Conservation (phyloP, 2,113 vertebrate genomes). For the Callipepla squamata region DNA sequence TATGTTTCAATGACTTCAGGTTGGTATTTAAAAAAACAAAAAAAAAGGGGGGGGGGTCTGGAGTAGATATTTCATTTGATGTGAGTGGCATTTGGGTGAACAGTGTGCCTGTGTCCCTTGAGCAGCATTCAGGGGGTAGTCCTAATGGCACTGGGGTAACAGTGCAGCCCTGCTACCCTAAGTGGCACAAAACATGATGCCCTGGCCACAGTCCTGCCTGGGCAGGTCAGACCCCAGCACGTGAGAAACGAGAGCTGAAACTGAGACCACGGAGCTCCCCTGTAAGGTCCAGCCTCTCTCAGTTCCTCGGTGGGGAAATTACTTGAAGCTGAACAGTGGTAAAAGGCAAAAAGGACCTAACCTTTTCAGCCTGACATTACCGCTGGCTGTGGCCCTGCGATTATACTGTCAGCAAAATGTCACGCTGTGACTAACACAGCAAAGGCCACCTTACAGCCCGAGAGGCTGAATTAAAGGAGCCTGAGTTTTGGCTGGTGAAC, state of each 20-base stretch:
- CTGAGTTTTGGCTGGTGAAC: background rate
- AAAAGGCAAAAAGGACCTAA: slow-evolving; percentile 45
- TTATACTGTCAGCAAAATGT: slow-evolving; percentile 38
- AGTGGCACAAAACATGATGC: background rate
- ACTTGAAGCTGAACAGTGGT: background rate
- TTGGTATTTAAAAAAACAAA: background rate
- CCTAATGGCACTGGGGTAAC: background rate
- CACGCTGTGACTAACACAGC: background rate
- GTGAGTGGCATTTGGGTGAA: background rate
- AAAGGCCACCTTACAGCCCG: slow-evolving; percentile 44
- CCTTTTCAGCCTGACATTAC: slow-evolving; percentile 56
- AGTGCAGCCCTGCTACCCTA: background rate
- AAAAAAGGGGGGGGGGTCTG: background rate
- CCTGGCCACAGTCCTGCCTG: background rate
- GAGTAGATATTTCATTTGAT: background rate
- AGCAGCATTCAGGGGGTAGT: background rate
- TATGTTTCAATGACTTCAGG: slow-evolving; percentile 41
- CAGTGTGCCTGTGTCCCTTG: background rate
- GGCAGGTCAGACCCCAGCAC: background rate
- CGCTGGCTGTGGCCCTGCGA: background rate
- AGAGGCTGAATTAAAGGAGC: background rate
- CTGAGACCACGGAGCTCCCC: background rate
- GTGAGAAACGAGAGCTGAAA: background rate
- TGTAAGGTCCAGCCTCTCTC: background rate
- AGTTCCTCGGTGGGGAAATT: background rate